Conservation (phyloP, 2,113 vertebrate genomes). For the Crotalus horridus region DNA sequence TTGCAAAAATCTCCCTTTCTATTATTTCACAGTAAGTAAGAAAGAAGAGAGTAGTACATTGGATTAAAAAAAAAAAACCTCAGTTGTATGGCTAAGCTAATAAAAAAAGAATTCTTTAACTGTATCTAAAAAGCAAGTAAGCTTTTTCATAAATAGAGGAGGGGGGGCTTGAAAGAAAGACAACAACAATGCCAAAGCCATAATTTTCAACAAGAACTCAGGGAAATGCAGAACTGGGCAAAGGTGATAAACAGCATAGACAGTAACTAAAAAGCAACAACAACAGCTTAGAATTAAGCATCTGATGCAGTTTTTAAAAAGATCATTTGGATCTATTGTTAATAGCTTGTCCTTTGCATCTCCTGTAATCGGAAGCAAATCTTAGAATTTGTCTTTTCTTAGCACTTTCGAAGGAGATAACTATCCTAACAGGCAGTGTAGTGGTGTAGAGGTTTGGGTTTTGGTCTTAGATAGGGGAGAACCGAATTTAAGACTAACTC, state of each 20-base stretch:
- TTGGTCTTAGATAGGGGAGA: background rate
- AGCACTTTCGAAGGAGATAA: background rate
- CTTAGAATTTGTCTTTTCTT: background rate
- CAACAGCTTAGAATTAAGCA: conserved; percentile 52
- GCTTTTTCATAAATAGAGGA: conserved; percentile 52
- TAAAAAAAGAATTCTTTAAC: conserved; percentile 54
- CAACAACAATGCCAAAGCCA: conserved; percentile 40
- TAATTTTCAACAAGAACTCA: conserved; percentile 42
- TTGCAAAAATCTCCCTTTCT: conserved; percentile 65
- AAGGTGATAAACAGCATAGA: conserved; percentile 54
- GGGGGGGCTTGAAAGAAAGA: conserved; percentile 22
- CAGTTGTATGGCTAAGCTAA: conserved; percentile 39
- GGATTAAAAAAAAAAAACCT: conserved; percentile 45
- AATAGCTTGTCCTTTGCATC: background rate
- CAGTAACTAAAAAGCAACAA: conserved; percentile 40
- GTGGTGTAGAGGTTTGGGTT: background rate
- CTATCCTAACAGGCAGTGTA: background rate
- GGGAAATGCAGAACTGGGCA: conserved; percentile 40
- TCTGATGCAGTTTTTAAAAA: conserved; percentile 30
- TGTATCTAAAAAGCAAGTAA: conserved; percentile 53
- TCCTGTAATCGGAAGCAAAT: background rate
- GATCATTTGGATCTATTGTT: conserved; percentile 58
- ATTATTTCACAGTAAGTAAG: conserved; percentile 63
- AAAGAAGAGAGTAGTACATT: conserved; percentile 37
- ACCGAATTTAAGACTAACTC: background rate